Evolutionary conservation across 2,113 vertebrate genomes (phyloP).

Genomic region (Cololabis saira): DNA sequence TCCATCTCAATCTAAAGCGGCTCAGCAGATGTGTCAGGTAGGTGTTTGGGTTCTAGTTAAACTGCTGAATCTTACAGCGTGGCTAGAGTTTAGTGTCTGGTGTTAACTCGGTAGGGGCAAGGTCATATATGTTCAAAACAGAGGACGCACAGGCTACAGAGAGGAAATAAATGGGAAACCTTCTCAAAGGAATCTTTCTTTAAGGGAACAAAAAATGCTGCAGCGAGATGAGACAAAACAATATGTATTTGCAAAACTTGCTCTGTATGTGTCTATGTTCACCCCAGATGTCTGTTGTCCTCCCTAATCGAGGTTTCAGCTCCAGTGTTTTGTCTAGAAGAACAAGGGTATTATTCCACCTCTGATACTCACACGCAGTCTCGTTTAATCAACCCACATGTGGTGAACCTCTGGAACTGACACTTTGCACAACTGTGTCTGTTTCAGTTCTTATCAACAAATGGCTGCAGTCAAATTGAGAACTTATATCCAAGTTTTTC

Average conservation of each 20-base stretch:
- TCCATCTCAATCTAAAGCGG: background rate
- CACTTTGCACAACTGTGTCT: background rate
- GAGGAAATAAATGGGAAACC: background rate
- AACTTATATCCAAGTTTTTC: too few relatives aligned
- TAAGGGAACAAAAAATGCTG: background rate
- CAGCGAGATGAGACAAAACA: slow-evolving; percentile 1
- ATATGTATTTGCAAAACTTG: background rate
- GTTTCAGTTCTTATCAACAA: too few relatives aligned
- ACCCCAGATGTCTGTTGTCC: background rate
- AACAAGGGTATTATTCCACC: background rate
- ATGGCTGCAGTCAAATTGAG: too few relatives aligned
- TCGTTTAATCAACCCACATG: background rate
- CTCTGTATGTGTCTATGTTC: slow-evolving; percentile 9
- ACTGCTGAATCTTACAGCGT: background rate
- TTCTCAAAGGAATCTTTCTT: background rate
- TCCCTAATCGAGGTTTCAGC: background rate
- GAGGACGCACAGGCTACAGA: background rate
- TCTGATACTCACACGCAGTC: background rate
- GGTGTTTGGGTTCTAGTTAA: background rate
- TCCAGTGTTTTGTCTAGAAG: background rate
- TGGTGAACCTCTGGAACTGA: background rate
- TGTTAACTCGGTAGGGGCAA: slow-evolving; percentile 1
- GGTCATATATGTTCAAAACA: slow-evolving; percentile 11
- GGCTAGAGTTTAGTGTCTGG: background rate
- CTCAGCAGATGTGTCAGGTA: background rate